Conservation (phyloP, 2,113 vertebrate species). For the Labeo catla region DNA sequence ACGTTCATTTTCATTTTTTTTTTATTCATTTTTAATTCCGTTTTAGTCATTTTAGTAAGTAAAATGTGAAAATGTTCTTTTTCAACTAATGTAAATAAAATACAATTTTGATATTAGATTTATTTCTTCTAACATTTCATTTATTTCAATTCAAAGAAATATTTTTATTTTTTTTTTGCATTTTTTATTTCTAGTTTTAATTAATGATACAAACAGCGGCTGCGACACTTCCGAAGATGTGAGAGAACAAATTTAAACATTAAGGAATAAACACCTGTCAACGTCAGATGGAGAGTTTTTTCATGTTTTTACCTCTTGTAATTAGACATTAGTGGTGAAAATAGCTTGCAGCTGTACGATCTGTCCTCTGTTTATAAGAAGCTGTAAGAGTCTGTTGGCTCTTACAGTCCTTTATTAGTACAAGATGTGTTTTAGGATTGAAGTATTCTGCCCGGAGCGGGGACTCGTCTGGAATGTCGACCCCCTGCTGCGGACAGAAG, state of each 20-base stretch:
- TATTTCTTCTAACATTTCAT: neutral
- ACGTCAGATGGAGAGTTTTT: neutral
- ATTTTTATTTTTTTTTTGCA: neutral
- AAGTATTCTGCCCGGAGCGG: neutral
- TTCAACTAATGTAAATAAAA: neutral
- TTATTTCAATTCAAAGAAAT: neutral
- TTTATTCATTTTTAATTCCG: neutral
- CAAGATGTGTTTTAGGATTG: conserved; percentile 23
- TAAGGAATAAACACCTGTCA: conserved; percentile 14
- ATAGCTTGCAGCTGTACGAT: neutral
- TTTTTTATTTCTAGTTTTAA: neutral
- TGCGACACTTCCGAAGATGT: neutral
- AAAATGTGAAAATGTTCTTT: neutral
- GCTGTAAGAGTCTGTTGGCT: conserved; percentile 5
- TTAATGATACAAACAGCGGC: neutral
- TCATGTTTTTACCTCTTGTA: neutral
- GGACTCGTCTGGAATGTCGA: neutral
- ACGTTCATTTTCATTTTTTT: no score
- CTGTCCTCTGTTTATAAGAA: conserved; percentile 13
- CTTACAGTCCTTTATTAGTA: conserved; percentile 30
- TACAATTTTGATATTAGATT: neutral
- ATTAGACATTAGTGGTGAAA: conserved; percentile 16
- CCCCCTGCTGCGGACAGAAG: conserved; percentile 47
- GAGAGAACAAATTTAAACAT: neutral
- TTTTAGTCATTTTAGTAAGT: neutral